Evolutionary conservation across 1,140 invertebrate species (phyloP).

Genomic region (Coelopa frigida): DNA sequence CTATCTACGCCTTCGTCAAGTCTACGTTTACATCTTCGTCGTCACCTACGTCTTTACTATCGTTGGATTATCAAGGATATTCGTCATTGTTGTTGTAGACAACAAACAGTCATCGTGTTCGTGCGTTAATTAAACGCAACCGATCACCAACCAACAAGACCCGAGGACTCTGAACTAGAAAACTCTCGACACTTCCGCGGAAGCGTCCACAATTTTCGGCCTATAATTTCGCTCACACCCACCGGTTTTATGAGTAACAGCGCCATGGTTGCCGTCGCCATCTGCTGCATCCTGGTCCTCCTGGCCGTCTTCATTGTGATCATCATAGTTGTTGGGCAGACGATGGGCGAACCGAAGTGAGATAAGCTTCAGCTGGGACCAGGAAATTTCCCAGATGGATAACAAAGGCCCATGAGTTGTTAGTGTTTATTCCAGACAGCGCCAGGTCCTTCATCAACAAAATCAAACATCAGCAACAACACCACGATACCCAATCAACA

Average conservation of each 20-base stretch:
- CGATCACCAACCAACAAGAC: too few species aligned
- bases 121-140: too few species aligned
- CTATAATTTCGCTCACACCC: conserved; percentile 3
- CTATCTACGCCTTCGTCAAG: too few species aligned
- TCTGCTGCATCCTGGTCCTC: conserved; percentile 68
- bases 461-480: conserved; percentile 7
- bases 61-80: too few species aligned
- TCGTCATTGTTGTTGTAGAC: too few species aligned
- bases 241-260: conserved; percentile 40
- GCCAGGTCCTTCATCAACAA: background rate
- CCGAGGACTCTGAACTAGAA: too few species aligned
- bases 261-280: conserved; percentile 67
- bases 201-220: too few species aligned
- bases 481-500: conserved; percentile 8
- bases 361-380: conserved; percentile 47
- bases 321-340: conserved; percentile 68
- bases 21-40: too few species aligned
- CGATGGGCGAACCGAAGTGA: conserved; percentile 54
- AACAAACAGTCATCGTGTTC: too few species aligned
- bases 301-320: conserved; percentile 69
- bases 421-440: conserved; percentile 17
- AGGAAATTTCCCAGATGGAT: conserved; percentile 46
- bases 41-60: too few species aligned
- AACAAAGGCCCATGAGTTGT: conserved; percentile 40
- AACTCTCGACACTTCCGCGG: too few species aligned